Conservation (phyloP, 2,797 vertebrate species). For the Gymnodraco acuticeps region DNA sequence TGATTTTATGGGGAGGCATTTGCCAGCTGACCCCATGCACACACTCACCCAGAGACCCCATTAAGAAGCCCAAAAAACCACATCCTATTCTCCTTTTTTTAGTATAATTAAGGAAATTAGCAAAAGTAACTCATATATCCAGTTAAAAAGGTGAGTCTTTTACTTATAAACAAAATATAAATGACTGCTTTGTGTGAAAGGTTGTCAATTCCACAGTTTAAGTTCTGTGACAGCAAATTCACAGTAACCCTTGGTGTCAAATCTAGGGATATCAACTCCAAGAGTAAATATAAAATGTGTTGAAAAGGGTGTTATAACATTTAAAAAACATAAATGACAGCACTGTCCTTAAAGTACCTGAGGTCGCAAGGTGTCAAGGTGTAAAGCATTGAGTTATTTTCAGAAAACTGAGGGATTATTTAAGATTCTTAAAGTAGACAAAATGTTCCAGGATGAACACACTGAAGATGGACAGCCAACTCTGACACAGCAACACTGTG, state of each 20-base stretch:
- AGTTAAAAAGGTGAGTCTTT: too few species aligned
- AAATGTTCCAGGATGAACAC: background rate
- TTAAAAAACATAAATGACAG: rapidly evolving
- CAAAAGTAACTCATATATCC: too few species aligned
- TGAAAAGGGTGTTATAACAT: background rate
- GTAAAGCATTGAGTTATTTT: background rate
- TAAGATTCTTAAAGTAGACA: background rate
- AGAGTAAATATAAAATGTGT: background rate
- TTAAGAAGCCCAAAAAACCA: conserved; percentile 11
- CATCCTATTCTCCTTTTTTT: too few species aligned
- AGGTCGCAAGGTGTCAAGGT: background rate
- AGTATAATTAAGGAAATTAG: too few species aligned
- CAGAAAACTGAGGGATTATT: background rate
- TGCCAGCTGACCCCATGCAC: background rate
- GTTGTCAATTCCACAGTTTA: background rate
- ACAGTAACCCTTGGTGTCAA: background rate
- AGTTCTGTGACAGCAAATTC: background rate
- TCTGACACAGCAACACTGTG: conserved; percentile 10
- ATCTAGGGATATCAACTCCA: background rate
- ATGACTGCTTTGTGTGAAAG: background rate
- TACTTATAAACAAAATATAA: too few species aligned
- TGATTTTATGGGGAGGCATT: background rate
- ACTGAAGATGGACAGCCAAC: background rate
- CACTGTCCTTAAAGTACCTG: background rate
- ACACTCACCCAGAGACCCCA: background rate